Conservation (phyloP, 2,113 vertebrate species). For the Glaucidium brasilianum region DNA sequence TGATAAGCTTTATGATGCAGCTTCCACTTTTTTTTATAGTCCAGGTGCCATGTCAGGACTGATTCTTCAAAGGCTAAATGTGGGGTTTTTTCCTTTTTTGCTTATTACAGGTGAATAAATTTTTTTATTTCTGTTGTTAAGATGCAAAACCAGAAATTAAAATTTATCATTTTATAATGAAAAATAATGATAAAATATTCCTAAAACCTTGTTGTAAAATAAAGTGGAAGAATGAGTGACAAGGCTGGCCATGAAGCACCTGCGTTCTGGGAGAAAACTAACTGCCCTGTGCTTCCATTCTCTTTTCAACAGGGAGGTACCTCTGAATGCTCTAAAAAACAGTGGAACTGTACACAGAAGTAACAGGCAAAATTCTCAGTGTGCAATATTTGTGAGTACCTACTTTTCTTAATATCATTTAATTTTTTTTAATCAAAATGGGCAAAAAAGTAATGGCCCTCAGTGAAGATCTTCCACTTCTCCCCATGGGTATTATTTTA, state of each 20-base stretch:
- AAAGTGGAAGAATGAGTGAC: background rate
- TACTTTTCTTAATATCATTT: background rate
- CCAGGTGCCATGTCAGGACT: background rate
- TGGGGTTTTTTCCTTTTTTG: background rate
- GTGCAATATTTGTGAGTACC: accelerated
- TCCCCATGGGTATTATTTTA: background rate
- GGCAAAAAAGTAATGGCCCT: background rate
- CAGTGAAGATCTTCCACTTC: background rate
- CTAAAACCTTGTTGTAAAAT: background rate
- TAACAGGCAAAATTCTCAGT: background rate
- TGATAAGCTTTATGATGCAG: background rate
- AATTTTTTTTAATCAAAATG: background rate
- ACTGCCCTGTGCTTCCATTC: background rate
- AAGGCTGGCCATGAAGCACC: background rate
- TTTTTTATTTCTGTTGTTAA: background rate
- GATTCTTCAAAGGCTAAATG: background rate
- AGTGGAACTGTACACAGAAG: background rate
- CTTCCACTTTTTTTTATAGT: background rate
- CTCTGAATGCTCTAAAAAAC: background rate
- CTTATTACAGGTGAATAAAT: background rate
- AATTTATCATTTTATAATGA: background rate
- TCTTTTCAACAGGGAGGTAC: background rate
- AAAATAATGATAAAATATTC: background rate
- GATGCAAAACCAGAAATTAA: background rate
- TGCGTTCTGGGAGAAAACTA: background rate